phyloP scores from a whole-genome alignment of 2,888 invertebrate genomes.

The Heteropelma amictum region DNA sequence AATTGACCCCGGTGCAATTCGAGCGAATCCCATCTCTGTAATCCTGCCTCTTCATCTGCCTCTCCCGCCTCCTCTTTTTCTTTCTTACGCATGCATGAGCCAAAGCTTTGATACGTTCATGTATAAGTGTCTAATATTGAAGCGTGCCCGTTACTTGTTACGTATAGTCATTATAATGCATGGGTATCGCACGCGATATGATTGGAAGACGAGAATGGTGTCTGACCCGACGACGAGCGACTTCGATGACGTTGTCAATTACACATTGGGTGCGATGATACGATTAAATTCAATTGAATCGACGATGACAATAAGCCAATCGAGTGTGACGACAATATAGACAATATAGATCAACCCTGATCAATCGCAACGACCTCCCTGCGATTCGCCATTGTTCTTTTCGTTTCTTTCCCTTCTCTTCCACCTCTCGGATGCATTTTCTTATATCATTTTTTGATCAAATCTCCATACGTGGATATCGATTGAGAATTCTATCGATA shows the following conservation, averaged over 20 bases:
- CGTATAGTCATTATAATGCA: not conserved
- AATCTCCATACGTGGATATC: not conserved
- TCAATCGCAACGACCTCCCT: slow-evolving; percentile 46
- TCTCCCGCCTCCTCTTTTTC: not conserved
- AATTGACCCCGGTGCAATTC: slow-evolving; percentile 57
- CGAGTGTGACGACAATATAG: slow-evolving; percentile 40
- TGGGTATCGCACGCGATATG: slow-evolving; percentile 26
- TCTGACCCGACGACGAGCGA: slow-evolving; percentile 3
- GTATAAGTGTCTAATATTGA: not conserved
- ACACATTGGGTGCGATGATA: slow-evolving; percentile 51
- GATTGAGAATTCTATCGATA: too few species aligned
- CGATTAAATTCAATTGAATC: slow-evolving; percentile 57
- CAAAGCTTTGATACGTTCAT: not conserved
- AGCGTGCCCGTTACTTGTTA: not conserved
- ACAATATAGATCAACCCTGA: slow-evolving; percentile 45
- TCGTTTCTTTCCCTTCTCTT: not conserved
- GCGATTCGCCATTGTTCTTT: slow-evolving; percentile 35
- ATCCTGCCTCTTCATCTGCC: slow-evolving; percentile 3
- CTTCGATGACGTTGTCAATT: slow-evolving; percentile 16
- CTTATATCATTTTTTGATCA: not conserved
- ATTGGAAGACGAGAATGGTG: slow-evolving; percentile 33
- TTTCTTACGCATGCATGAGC: not conserved
- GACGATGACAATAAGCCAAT: slow-evolving; percentile 53
- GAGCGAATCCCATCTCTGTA: slow-evolving; percentile 38
- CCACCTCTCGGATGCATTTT: not conserved